These are phyloP conservation scores for Leptopilina myrica DNA, from an alignment of 2,888 invertebrate genomes.

Conservation along the genomic window DNA sequence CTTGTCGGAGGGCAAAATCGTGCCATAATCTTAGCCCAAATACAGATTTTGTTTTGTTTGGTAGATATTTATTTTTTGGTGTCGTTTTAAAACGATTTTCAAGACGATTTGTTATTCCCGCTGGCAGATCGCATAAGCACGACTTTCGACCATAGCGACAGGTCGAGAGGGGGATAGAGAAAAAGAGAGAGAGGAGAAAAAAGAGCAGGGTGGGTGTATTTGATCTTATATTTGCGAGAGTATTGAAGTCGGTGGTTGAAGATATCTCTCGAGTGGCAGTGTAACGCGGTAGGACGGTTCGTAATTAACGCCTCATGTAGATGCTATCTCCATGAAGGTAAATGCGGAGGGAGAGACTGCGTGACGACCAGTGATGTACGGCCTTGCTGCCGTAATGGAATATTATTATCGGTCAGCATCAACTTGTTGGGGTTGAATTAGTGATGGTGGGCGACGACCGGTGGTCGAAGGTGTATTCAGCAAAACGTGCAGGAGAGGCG, in stretches of 20 bases:
- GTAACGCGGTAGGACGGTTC: conserved; percentile 74
- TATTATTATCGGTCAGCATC: conserved; percentile 75
- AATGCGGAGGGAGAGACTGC: conserved; percentile 66
- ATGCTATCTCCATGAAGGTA: conserved; percentile 70
- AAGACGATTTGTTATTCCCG: conserved; percentile 51
- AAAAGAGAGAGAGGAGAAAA: background rate
- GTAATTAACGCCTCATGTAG: conserved; percentile 76
- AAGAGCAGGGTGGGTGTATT: conserved; percentile 44
- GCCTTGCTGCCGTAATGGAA: conserved; percentile 73
- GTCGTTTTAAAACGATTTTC: conserved; percentile 48
- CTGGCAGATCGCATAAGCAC: conserved; percentile 18
- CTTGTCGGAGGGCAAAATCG: background rate
- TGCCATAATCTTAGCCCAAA: background rate
- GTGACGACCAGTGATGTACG: conserved; percentile 74
- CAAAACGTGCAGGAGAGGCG: conserved; percentile 46
- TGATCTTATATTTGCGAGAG: conserved; percentile 64
- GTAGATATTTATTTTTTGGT: conserved; percentile 28
- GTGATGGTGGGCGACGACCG: conserved; percentile 56
- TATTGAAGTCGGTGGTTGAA: conserved; percentile 50
- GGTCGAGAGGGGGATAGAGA: background rate
- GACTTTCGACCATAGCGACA: conserved; percentile 1
- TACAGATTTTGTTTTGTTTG: conserved; percentile 46
- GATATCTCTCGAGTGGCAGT: conserved; percentile 71
- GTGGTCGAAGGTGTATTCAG: conserved; percentile 55
- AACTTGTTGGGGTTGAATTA: conserved; percentile 70